A percentile compares a stretch with the other conserved stretches of the same genome.
Evolutionary conservation across 1,140 invertebrate genomes (phyloP).

Genomic region (Drosophila mauritiana): DNA sequence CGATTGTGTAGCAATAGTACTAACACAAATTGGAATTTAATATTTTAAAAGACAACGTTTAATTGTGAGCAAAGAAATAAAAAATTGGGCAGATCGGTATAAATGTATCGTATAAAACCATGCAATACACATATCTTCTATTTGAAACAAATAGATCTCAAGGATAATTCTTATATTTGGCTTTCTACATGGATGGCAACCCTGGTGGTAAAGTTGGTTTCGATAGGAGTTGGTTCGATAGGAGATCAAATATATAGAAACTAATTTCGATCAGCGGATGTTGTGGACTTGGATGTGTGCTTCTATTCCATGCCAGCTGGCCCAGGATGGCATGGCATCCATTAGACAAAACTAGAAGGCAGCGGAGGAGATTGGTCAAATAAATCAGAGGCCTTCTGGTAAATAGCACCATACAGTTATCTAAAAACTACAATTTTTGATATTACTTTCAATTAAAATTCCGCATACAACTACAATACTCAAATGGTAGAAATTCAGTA

Average conservation of each 20-base stretch:
- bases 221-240: too few species aligned
- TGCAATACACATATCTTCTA: too few species aligned
- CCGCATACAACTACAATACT: not conserved
- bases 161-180: too few species aligned
- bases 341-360: too few species aligned
- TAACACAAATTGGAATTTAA: not conserved
- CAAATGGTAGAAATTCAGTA: not conserved
- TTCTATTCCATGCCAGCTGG: not conserved
- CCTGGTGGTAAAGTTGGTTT: too few species aligned
- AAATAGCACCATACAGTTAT: too few species aligned
- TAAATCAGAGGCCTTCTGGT: too few species aligned
- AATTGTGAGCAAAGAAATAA: slow-evolving; percentile 56
- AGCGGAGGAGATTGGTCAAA: too few species aligned
- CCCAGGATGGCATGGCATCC: too few species aligned
- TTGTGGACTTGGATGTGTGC: slow-evolving; percentile 1
- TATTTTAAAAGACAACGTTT: slow-evolving; percentile 16
- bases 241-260: not conserved
- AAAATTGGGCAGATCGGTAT: slow-evolving; percentile 25
- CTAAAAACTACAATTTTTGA: not conserved
- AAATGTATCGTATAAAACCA: not conserved
- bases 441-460: not conserved
- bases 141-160: too few species aligned
- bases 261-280: not conserved
- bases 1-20: not conserved
- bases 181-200: too few species aligned